Evolutionary conservation across 2,797 vertebrate species (phyloP).

Genomic region (Ceyx erithaca): DNA sequence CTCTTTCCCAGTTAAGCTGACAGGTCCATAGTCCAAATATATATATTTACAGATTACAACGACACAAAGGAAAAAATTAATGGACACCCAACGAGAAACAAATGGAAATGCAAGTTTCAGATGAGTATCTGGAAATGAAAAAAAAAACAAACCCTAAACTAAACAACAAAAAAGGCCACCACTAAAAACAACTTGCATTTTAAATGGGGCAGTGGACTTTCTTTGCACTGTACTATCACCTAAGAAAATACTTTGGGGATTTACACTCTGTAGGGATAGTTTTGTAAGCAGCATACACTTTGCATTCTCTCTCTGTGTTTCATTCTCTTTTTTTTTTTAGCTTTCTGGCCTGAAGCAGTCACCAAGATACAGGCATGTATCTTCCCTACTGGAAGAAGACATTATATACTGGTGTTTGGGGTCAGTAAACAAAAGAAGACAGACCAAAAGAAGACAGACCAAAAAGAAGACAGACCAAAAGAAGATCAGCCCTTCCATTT

Average conservation of each 20-base stretch:
- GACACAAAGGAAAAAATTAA: constrained; percentile 32
- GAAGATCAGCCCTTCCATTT: not conserved
- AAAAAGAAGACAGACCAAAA: not conserved
- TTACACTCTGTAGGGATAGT: not conserved
- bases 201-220: not conserved
- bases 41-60: constrained; percentile 43
- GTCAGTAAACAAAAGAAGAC: not conserved
- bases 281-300: not conserved
- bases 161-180: not conserved
- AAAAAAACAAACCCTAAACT: not conserved
- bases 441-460: not conserved
- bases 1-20: constrained; percentile 55
- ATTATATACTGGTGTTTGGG: not conserved
- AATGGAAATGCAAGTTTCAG: constrained; percentile 48
- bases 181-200: not conserved
- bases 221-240: not conserved
- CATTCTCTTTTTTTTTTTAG: not conserved
- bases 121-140: not conserved
- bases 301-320: not conserved
- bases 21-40: constrained; percentile 49
- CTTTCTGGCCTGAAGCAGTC: not conserved
- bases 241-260: not conserved
- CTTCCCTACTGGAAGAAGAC: not conserved
- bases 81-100: constrained; percentile 37
- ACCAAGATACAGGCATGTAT: not conserved